Evolutionary conservation across 2,888 invertebrate genomes (phyloP), one percentile per base, ranked within the genome.

Genomic region (Cryptocheilus praepositus): DNA sequence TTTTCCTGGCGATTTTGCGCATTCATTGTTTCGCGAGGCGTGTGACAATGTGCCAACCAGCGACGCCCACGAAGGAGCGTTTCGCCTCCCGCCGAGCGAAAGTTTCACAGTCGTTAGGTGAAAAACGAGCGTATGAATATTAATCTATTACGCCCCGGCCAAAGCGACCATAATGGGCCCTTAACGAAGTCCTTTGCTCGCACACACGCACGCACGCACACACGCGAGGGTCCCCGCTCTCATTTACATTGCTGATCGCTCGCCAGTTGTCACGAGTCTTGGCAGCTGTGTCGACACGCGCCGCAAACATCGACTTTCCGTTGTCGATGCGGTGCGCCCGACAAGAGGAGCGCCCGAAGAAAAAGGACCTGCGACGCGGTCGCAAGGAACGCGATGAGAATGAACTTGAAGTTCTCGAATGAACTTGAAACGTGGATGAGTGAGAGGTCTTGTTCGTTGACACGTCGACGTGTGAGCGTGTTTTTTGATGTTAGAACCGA

Each of bases 201-300:
- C 51, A 21, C 1, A 25, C n/a, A 5, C 11, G 22, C 21, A 25
- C 25, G 22, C 11, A 53, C 36, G 36, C 36, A 36, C 36, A 11
- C 36, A 36, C 11, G 3, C 25, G 25, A 3, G 25, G n/a, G n/a
- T n/a, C n/a, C n/a, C 36, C 36, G 7, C 43, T 45, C 49, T 61
- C 58, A 75, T 76, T 76, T 70, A 72, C 75, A 75, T 68, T 73
- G 73, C 67, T 73, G 76, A 76, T 76, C 64, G 18, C 49, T 49
- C 49, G 49, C 49, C 49, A 18, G 16, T 49, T 49, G 49, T 49
- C 49, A 49, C 16, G 18, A 46, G 44, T 56, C 45, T 44, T 19
- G 56, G 67, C 75, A 75, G 67, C 70, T 72, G 72, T 61, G 72
- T 67, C 67, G 75, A 70, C 72, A 67, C 63, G 45, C 67, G 66